These are phyloP conservation scores for Streblospio benedicti DNA, from an alignment of 1,140 invertebrate genomes.

Conservation along the genomic window DNA sequence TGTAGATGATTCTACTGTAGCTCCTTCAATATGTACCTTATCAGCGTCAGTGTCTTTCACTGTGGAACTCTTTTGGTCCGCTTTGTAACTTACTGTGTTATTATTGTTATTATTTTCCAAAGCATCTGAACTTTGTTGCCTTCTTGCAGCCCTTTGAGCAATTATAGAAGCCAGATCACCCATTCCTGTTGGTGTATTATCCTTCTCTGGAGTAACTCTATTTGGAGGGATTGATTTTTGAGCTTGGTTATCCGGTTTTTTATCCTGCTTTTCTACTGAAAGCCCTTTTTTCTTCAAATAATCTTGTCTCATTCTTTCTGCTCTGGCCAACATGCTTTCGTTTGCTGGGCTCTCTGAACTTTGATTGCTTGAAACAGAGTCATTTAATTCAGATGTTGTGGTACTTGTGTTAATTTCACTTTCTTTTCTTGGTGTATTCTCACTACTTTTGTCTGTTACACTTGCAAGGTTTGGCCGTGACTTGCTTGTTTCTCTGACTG, in stretches of 20 bases:
- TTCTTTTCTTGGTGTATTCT: neutral
- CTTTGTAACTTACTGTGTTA: neutral
- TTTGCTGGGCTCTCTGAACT: neutral
- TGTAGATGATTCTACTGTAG: neutral
- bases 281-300: neutral
- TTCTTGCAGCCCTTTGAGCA: neutral
- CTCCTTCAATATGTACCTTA: neutral
- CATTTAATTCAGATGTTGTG: neutral
- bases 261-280: neutral
- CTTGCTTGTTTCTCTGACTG: too few relatives aligned
- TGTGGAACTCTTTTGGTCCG: neutral
- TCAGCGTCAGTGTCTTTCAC: neutral
- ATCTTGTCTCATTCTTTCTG: conserved; percentile 1
- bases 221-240: neutral
- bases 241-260: neutral
- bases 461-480: neutral
- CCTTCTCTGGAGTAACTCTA: neutral
- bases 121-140: neutral
- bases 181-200: neutral
- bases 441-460: neutral
- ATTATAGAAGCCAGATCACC: conserved; percentile 3
- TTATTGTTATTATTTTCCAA: conserved; percentile 7
- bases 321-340: neutral
- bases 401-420: neutral
- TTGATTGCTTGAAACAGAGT: neutral